phyloP scores from a whole-genome alignment of 2,113 vertebrate genomes.

The Elaphurus davidianus region DNA sequence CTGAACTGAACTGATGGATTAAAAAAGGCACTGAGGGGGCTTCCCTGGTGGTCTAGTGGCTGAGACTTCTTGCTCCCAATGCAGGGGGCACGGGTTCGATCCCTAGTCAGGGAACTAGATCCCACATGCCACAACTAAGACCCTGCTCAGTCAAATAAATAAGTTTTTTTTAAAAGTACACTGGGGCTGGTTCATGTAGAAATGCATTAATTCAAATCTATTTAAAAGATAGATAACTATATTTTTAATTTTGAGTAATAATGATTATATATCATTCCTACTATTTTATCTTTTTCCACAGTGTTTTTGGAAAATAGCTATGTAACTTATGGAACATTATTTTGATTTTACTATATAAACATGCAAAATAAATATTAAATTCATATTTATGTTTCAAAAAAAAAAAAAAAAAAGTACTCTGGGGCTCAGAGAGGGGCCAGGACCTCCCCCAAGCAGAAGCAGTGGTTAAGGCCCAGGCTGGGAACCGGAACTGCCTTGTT shows the following conservation, averaged over 20 bases:
- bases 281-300: constrained; percentile 39
- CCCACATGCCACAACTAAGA: not conserved
- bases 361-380: constrained; percentile 67
- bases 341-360: constrained; percentile 64
- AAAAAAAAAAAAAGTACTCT: too few relatives aligned
- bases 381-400: constrained; percentile 47
- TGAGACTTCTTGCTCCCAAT: not conserved
- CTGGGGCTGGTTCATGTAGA: constrained; percentile 28
- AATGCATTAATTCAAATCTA: constrained; percentile 44
- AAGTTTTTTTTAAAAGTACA: not conserved
- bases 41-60: not conserved
- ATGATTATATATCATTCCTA: constrained; percentile 51
- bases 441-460: not conserved
- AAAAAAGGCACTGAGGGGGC: not conserved
- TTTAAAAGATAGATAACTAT: constrained; percentile 49
- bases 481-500: not conserved
- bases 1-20: not conserved
- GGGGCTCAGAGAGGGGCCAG: not conserved
- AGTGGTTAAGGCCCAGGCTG: not conserved
- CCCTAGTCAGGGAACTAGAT: not conserved
- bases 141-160: not conserved
- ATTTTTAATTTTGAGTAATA: constrained; percentile 56
- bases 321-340: constrained; percentile 61
- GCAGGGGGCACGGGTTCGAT: not conserved
- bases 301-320: constrained; percentile 60